Conservation (phyloP, 1,140 invertebrate species). For the Brachionus angularis region DNA sequence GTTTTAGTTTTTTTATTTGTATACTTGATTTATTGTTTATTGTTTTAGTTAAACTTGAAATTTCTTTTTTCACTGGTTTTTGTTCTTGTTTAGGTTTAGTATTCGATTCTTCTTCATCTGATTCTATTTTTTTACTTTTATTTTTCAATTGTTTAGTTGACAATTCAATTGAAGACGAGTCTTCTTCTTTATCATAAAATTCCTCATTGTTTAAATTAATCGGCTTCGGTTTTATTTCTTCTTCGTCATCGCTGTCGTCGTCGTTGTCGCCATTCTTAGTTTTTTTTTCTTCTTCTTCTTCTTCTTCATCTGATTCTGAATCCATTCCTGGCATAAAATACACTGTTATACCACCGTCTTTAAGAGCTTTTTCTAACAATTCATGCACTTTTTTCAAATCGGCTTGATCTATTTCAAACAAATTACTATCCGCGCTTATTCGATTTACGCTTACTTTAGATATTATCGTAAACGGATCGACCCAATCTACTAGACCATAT, state of each 20-base stretch:
- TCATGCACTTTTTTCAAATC: conserved; percentile 74
- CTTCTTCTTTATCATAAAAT: neutral
- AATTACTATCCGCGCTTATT: conserved; percentile 65
- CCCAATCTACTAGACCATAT: conserved; percentile 81
- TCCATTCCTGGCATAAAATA: neutral
- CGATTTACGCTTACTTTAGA: conserved; percentile 75
- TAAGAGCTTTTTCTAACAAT: conserved; percentile 75
- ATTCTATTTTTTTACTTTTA: too few relatives aligned
- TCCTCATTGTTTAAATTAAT: neutral
- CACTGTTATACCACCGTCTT: conserved; percentile 69
- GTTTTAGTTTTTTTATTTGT: too few relatives aligned
- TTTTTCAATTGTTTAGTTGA: too few relatives aligned
- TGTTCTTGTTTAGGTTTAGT: too few relatives aligned
- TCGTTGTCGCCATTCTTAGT: neutral
- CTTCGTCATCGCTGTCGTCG: neutral
- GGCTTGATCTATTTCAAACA: conserved; percentile 67
- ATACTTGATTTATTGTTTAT: too few relatives aligned
- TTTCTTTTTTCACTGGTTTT: too few relatives aligned
- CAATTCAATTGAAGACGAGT: too few relatives aligned
- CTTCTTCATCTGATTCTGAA: neutral
- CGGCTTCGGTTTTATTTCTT: neutral
- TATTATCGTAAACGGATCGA: conserved; percentile 60
- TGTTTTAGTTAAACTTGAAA: too few relatives aligned
- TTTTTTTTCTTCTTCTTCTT: neutral
- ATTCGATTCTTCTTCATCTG: too few relatives aligned